Evolutionary conservation across 2,797 vertebrate species (phyloP).

Genomic region (Falco columbarius): DNA sequence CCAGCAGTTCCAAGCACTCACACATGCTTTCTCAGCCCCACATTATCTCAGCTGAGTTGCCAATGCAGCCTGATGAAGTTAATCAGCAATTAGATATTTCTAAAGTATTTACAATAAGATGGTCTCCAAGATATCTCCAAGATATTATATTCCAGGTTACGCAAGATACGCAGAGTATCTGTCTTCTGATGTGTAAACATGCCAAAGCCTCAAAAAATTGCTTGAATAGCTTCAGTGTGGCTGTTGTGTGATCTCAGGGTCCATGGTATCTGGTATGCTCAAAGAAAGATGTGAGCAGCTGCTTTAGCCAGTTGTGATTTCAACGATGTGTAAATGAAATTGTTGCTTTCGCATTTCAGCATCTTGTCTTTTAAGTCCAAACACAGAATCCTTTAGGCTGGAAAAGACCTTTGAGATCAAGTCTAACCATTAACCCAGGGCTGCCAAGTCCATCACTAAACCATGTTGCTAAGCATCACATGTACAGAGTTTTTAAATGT

Average conservation of each 20-base stretch:
- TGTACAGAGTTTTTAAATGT: no score
- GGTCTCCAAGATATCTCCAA: not conserved
- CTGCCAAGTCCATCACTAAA: no score
- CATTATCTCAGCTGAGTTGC: not conserved
- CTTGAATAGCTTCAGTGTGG: not conserved
- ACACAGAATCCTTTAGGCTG: no score
- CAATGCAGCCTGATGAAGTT: not conserved
- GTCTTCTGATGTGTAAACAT: not conserved
- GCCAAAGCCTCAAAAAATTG: not conserved
- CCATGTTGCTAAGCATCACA: no score
- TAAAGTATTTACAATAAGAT: not conserved
- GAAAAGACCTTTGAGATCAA: no score
- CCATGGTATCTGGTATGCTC: not conserved
- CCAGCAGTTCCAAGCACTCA: not conserved
- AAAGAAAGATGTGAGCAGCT: not conserved
- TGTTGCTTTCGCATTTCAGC: not conserved
- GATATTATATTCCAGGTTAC: not conserved
- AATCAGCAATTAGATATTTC: not conserved
- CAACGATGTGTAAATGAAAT: not conserved
- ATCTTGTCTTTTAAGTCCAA: not conserved
- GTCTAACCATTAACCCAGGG: no score
- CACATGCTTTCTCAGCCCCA: not conserved
- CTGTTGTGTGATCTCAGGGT: not conserved
- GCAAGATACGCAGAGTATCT: not conserved
- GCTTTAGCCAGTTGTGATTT: not conserved